Evolutionary conservation across 2,113 vertebrate genomes (phyloP).

Genomic region (Otolemur garnettii): DNA sequence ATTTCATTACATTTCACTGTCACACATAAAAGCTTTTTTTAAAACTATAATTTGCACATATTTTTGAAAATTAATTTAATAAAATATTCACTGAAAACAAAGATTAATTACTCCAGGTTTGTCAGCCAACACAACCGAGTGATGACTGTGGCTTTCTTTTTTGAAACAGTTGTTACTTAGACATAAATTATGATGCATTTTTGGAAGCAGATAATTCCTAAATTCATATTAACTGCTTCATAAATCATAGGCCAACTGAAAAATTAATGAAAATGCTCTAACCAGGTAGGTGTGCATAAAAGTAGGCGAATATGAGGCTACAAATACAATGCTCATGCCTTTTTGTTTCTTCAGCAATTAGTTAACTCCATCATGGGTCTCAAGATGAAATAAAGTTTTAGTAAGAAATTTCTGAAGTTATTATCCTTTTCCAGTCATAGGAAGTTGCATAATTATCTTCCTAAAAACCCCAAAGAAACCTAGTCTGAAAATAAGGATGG

Average conservation of each 20-base stretch:
- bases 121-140: slow-evolving; percentile 84
- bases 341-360: slow-evolving; percentile 42
- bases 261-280: slow-evolving; percentile 55
- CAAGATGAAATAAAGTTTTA: slow-evolving; percentile 41
- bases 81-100: slow-evolving; percentile 87
- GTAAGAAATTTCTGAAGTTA: slow-evolving; percentile 48
- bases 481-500: slow-evolving; percentile 22
- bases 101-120: slow-evolving; percentile 87
- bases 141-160: slow-evolving; percentile 85
- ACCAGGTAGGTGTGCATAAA: background rate
- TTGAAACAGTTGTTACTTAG: slow-evolving; percentile 85
- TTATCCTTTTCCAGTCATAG: background rate
- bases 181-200: slow-evolving; percentile 84
- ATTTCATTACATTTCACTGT: slow-evolving; percentile 75
- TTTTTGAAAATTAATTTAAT: slow-evolving; percentile 89
- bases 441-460: background rate
- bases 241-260: slow-evolving; percentile 74
- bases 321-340: background rate
- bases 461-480: background rate
- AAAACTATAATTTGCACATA: slow-evolving; percentile 81
- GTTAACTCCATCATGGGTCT: background rate
- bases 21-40: slow-evolving; percentile 77
- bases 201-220: slow-evolving; percentile 76
- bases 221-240: slow-evolving; percentile 82
- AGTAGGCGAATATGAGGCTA: background rate